Evolutionary conservation across 2,888 invertebrate genomes (phyloP), one percentile per base, ranked within the genome.

Genomic region (Hypomecis punctinalis): DNA sequence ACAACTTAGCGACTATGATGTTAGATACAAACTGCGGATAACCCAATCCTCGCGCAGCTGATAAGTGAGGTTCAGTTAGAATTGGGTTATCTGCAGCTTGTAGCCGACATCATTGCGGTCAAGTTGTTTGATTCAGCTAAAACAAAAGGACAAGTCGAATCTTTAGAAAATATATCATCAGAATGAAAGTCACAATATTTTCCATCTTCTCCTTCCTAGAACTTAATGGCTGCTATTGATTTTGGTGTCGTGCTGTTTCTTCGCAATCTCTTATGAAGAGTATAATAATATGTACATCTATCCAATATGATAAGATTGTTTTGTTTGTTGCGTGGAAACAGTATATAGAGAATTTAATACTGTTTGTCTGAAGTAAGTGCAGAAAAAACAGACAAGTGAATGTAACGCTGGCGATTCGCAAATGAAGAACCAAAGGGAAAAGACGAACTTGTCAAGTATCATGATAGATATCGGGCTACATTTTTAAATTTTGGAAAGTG

Each of bases 171-270:
- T 37, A 8, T n/a, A 8, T 8, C 37, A 49, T 49, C 5, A 42
- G 36, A 35, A 51, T 45, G 36, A 6, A 37, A 13, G 49, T n/a
- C 23, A 37, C 0, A 7, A 33, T 11, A n/a, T 61, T 23, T 49
- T 45, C 51, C 40, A 51, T 52, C 33, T 46, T 52, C 51, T 33
- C 5, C 6, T 43, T 57, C 51, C 47, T 66, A 59, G 46, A 36
- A 65, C 52, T 63, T 63, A 40, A 53, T 55, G 54, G 33, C 33
- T 51, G 39, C 59, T 62, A 66, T 56, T 43, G 54, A 60, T 60
- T 56, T 63, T 63, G 62, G 56, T 51, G 23, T 33, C 8, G 39
- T 48, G 42, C 53, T 47, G 49, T 62, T 66, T 62, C 54, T 52
- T 49, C 49, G 58, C 48, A 42, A 35, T n/a, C 36, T 35, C 36